Percentiles rank a stretch among this genome's conserved stretches.
These are phyloP conservation scores for Tragulus kanchil DNA, from an alignment of 2,113 vertebrate genomes.

Conservation along the genomic window DNA sequence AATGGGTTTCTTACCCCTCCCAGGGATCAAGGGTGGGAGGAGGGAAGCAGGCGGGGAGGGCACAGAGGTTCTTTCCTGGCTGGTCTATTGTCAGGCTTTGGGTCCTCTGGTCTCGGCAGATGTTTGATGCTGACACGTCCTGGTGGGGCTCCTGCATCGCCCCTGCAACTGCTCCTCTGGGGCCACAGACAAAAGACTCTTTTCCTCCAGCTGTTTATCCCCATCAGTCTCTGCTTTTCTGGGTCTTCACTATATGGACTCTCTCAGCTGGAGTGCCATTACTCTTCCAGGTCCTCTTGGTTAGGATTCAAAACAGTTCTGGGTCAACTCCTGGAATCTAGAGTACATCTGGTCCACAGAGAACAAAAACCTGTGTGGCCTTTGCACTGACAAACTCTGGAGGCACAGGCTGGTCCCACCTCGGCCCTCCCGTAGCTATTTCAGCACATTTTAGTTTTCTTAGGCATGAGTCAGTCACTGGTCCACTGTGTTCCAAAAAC, in stretches of 20 bases:
- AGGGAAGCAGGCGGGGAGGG: rapidly evolving
- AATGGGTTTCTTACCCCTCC: not conserved
- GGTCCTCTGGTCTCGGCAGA: not conserved
- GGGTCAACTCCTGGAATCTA: not conserved
- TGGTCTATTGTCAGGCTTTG: not conserved
- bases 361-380: not conserved
- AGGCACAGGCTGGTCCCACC: not conserved
- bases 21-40: not conserved
- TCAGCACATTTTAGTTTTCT: not conserved
- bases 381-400: not conserved
- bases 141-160: not conserved
- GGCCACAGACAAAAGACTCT: not conserved
- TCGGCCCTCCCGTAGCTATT: not conserved
- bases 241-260: not conserved
- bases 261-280: not conserved
- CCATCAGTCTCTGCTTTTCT: not conserved
- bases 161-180: not conserved
- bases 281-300: not conserved
- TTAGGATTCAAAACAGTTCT: not conserved
- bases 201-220: not conserved
- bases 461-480: not conserved
- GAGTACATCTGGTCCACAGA: not conserved
- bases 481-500: not conserved
- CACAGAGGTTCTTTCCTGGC: not conserved
- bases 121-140: not conserved